These are phyloP conservation scores for Ictalurus furcatus DNA, from an alignment of 2,113 vertebrate genomes.

Conservation along the genomic window DNA sequence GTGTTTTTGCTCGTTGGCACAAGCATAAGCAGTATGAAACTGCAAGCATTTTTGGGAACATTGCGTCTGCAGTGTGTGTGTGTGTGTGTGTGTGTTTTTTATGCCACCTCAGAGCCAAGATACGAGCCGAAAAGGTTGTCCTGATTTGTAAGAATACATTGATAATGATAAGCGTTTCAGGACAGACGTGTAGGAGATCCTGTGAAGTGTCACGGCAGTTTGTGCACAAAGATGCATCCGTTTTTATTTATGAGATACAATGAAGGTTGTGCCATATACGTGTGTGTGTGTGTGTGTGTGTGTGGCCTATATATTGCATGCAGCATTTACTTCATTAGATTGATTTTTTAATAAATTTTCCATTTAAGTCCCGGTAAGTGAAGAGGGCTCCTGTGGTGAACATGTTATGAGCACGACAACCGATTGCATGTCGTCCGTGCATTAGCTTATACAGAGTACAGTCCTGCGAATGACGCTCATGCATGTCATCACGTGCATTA, in stretches of 20 bases:
- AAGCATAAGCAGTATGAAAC: conserved; percentile 29
- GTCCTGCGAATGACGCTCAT: background rate
- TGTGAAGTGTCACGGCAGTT: conserved; percentile 19
- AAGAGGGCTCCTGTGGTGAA: conserved; percentile 2
- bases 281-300: background rate
- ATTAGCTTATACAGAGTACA: background rate
- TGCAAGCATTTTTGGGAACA: conserved; percentile 5
- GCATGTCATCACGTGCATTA: background rate
- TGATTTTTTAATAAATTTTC: background rate
- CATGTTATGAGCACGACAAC: background rate
- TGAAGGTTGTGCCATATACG: background rate
- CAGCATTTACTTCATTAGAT: background rate
- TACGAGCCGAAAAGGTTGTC: background rate
- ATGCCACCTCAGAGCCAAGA: conserved; percentile 9
- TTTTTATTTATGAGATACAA: conserved; percentile 1
- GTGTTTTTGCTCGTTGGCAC: conserved; percentile 8
- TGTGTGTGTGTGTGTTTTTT: background rate
- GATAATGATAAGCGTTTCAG: conserved; percentile 9
- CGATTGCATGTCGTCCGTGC: background rate
- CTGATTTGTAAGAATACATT: conserved; percentile 52
- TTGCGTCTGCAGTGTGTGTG: background rate
- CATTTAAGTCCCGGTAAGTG: background rate
- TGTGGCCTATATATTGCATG: conserved; percentile 7
- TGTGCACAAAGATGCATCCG: background rate
- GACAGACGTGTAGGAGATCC: conserved; percentile 47